Evolutionary conservation across 2,113 vertebrate species (phyloP).

Genomic region (Nestor notabilis): DNA sequence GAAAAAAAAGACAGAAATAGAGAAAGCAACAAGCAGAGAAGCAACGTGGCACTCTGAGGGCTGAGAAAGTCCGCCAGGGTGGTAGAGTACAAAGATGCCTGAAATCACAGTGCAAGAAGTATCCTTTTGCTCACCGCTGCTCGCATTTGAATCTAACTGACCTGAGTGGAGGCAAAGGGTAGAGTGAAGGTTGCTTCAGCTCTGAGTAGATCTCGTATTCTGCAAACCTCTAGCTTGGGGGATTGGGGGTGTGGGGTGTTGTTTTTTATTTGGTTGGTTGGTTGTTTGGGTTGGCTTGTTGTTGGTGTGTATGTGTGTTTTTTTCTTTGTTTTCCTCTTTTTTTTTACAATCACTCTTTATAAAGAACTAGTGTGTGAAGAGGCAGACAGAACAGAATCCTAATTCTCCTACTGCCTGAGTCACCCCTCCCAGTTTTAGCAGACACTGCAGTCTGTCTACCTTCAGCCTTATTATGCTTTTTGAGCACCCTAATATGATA

Average conservation of each 20-base stretch:
- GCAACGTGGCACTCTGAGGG: neutral
- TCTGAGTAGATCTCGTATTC: neutral
- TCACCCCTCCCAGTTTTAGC: neutral
- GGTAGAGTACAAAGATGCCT: neutral
- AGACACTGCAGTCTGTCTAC: neutral
- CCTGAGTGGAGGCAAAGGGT: neutral
- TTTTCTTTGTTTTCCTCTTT: fast-evolving
- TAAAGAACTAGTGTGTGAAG: neutral
- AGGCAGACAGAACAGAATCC: neutral
- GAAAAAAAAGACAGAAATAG: neutral
- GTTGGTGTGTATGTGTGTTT: neutral
- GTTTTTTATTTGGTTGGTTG: neutral
- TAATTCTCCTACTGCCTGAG: neutral
- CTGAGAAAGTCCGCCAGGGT: neutral
- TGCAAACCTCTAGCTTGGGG: neutral
- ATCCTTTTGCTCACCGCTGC: neutral
- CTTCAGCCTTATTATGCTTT: neutral
- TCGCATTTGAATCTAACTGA: neutral
- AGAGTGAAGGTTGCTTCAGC: neutral
- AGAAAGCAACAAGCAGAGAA: neutral
- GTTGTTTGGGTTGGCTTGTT: neutral
- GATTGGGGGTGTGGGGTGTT: neutral
- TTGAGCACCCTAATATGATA: neutral
- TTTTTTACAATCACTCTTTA: neutral
- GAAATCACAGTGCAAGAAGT: neutral